Evolutionary conservation across 1,140 invertebrate species (phyloP), one percentile per base, ranked within the genome.

Genomic region (Leptonema lineaticorne): DNA sequence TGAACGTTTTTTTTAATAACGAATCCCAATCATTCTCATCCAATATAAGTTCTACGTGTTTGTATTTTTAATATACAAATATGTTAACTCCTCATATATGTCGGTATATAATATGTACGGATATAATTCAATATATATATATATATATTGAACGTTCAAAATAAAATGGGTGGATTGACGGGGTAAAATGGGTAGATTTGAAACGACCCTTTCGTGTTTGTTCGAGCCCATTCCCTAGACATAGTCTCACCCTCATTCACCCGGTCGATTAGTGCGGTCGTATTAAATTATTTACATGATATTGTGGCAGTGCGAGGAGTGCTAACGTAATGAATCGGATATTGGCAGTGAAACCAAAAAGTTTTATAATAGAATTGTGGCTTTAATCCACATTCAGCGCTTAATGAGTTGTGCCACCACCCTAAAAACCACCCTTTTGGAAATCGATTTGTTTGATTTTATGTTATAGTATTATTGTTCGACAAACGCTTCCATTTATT

Each of bases 271-370:
- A 70, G 69, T 67, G 64, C 69, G 69, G 69, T 67, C 64, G 33
- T 64, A 64, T 67, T 67, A 70, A 70, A 70, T 70, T 70, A 70
- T 70, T 67, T 65, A 70, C 64, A 57, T 64, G 69, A 70, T 70
- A 70, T 70, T 70, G 69, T 66, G 58, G 63, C 41, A 48, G 20
- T 27, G 45, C 45, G 68, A 46, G 56, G 69, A 56, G 58, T 59
- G 63, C 67, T 63, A 41, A 63, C 50, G 60, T 67, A 70, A 70
- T 67, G 69, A 70, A 70, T 70, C 69, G 69, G 63, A 70, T 70
- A 70, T 70, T 70, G 69, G 69, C 69, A 63, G 69, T 67, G 58
- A 70, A 70, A 70, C 64, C 59, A 64, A 70, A 70, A 70, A 70
- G 69, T 70, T 70, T 57, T 60, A 70, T 70, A 70, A 63, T 63